Conservation (phyloP, 2,113 vertebrate genomes). For the Hippopotamus amphibius region DNA sequence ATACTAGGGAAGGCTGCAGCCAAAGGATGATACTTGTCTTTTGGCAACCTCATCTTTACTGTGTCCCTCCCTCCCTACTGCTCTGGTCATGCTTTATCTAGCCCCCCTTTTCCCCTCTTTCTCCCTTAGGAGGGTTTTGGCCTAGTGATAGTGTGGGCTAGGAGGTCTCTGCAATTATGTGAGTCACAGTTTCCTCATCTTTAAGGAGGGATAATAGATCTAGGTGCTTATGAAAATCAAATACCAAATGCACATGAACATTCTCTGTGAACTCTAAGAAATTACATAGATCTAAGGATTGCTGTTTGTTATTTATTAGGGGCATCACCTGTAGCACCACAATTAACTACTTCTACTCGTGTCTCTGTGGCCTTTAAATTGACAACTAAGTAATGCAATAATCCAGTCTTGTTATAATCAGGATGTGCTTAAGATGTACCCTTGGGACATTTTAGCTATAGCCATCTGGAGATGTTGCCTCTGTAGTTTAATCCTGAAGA, state of each 20-base stretch:
- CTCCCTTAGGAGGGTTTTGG: not conserved
- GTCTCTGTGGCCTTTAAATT: not conserved
- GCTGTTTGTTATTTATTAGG: not conserved
- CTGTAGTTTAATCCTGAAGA: not conserved
- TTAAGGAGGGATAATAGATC: not conserved
- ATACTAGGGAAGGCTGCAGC: not conserved
- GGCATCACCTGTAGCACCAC: not conserved
- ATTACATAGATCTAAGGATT: not conserved
- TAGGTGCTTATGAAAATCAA: not conserved
- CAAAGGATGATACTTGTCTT: not conserved
- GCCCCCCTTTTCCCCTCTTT: fast-evolving
- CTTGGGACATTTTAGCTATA: not conserved
- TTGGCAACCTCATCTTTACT: not conserved
- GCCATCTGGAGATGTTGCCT: not conserved
- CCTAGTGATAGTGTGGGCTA: not conserved
- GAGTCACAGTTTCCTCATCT: not conserved
- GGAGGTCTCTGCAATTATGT: not conserved
- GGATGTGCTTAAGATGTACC: not conserved
- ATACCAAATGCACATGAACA: not conserved
- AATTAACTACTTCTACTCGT: conserved; percentile 11
- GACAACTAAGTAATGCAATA: not conserved
- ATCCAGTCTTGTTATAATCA: not conserved
- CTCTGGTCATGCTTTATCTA: not conserved
- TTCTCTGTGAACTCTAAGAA: not conserved
- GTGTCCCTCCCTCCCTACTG: not conserved